Evolutionary conservation across 1,140 invertebrate genomes (phyloP), one percentile per base, ranked within the genome.

Genomic region (Bombus cullumanus): DNA sequence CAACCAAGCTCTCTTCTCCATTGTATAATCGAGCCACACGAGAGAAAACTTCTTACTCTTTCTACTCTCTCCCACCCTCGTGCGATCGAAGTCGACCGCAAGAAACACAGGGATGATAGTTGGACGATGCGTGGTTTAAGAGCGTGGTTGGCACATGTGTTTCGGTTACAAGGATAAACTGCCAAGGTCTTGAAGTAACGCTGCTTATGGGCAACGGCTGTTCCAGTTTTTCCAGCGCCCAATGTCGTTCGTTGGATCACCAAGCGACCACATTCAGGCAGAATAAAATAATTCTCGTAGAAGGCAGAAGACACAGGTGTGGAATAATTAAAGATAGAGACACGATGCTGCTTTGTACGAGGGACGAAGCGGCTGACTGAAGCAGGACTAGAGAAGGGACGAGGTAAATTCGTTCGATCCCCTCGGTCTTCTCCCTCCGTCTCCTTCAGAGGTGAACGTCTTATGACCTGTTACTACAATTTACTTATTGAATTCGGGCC

Each of bases 401-500:
- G 31, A 74, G 57, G 28, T 10, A 28, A 78, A 78, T 76, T 72
- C 25, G 57, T 64, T 66, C 41, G 78, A 86, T 68, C 72, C 59
- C 34, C 25, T 81, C 12, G 25, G 62, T n/a, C 78, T 53, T 81
- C 59, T 69, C 28, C 69, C 69, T 80, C 15, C 37, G 74, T 47
- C n/a, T 31, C 15, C 31, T 34, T 34, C 22, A 18, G 62, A 64
- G 53, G 28, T 68, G 79, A 86, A 75, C 59, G 77, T 86, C 73
- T 78, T n/a, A 57, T 9, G 62, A 22, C 64, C 68, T 80, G 31
- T 15, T 28, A 9, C 12, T 37, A 41, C 37, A 41, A 66, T 82
- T 83, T 79, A 75, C 77, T 79, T 82, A 89, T 87, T 66, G 78
- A 53, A 77, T 66, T 79, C 39, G 66, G 1, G 2, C 39, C 89